Conservation (phyloP, 1,140 invertebrate species). For the Bilobella aurantiaca region DNA sequence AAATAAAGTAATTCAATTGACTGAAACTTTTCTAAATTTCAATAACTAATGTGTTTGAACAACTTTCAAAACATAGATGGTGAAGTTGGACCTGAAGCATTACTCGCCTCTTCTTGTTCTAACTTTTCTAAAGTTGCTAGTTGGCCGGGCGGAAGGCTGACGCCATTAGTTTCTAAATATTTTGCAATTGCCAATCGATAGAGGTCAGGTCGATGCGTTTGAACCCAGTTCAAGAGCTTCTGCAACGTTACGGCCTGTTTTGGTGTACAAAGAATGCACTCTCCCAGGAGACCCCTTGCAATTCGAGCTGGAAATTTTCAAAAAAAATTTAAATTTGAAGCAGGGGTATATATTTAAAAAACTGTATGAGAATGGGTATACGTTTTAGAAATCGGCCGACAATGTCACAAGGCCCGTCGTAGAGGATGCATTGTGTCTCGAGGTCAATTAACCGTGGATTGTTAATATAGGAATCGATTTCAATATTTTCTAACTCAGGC, state of each 20-base stretch:
- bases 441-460: slow-evolving; percentile 7
- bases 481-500: slow-evolving; percentile 11
- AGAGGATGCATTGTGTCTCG: slow-evolving; percentile 3
- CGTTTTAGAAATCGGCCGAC: slow-evolving; percentile 16
- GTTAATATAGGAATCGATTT: background rate
- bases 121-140: background rate
- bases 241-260: slow-evolving; percentile 12
- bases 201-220: slow-evolving; percentile 15
- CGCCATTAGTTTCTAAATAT: slow-evolving; percentile 6
- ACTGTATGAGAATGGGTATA: background rate
- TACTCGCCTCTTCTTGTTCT: background rate
- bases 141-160: background rate
- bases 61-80: too few relatives aligned
- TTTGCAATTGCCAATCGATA: slow-evolving; percentile 11
- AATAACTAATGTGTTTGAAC: background rate
- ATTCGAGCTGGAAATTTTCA: slow-evolving; percentile 13
- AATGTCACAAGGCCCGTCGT: slow-evolving; percentile 19
- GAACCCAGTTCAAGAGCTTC: slow-evolving; percentile 6
- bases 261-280: slow-evolving; percentile 16
- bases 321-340: background rate
- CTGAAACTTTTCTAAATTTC: background rate
- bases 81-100: too few relatives aligned
- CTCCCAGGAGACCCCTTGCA: slow-evolving; percentile 7
- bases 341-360: background rate
- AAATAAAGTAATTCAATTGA: background rate